Conservation (phyloP, 2,888 invertebrate genomes). For the Syrphus vitripennis region DNA sequence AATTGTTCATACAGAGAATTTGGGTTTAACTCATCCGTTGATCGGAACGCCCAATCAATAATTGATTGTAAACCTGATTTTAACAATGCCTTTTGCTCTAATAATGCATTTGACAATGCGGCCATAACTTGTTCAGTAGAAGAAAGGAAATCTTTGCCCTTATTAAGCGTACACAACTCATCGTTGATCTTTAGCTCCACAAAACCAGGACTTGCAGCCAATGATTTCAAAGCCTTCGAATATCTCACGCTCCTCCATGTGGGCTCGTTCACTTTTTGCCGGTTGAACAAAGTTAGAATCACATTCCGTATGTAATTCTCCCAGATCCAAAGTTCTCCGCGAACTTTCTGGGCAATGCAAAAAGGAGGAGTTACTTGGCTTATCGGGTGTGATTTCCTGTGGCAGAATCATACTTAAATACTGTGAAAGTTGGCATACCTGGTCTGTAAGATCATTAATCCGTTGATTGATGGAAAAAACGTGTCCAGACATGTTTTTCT, state of each 20-base stretch:
- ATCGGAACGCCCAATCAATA: conserved; percentile 35
- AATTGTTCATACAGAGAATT: conserved; percentile 10
- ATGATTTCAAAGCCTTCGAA: conserved; percentile 13
- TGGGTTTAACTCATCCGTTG: conserved; percentile 19
- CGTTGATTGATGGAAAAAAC: neutral
- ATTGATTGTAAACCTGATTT: conserved; percentile 5
- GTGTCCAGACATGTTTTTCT: neutral
- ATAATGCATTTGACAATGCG: conserved; percentile 6
- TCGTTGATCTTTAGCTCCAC: conserved; percentile 15
- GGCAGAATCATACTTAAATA: neutral
- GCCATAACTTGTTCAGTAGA: conserved; percentile 31
- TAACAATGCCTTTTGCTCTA: conserved; percentile 21
- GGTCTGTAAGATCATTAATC: neutral
- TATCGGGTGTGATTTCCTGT: neutral
- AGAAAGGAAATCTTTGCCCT: conserved; percentile 11
- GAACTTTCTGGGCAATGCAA: neutral
- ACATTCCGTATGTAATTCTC: too few relatives aligned
- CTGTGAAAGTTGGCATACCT: neutral
- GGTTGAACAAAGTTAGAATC: neutral
- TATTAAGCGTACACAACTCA: conserved; percentile 15
- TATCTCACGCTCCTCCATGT: conserved; percentile 18
- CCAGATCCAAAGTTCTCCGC: neutral
- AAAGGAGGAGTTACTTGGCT: conserved; percentile 9
- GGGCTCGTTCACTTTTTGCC: neutral
- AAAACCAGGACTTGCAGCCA: conserved; percentile 13